phyloP scores from a whole-genome alignment of 2,888 invertebrate species.

The Drosophila diplacantha region DNA sequence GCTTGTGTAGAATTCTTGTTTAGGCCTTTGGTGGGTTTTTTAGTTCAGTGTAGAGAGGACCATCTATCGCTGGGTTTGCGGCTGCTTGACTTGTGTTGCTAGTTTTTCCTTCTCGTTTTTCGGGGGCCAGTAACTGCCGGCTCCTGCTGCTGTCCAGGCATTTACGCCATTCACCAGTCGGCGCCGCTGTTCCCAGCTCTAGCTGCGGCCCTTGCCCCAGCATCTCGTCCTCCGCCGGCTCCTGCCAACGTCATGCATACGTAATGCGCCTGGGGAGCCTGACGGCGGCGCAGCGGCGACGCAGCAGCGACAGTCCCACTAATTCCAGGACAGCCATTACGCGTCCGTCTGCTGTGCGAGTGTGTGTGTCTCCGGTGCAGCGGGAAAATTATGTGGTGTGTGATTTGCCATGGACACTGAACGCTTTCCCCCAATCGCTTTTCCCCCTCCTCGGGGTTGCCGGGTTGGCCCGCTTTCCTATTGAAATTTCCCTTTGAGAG shows the following conservation, averaged over 20 bases:
- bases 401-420: conserved; percentile 64
- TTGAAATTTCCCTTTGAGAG: conserved; percentile 40
- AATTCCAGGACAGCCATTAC: conserved; percentile 57
- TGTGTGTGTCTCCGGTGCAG: conserved; percentile 60
- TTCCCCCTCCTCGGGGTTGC: neutral
- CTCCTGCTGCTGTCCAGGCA: conserved; percentile 51
- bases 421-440: conserved; percentile 29
- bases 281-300: conserved; percentile 35
- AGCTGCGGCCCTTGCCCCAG: conserved; percentile 35
- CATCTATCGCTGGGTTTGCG: conserved; percentile 26
- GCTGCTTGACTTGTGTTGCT: conserved; percentile 37
- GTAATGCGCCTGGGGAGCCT: conserved; percentile 70
- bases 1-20: too few relatives aligned
- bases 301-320: conserved; percentile 60
- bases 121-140: conserved; percentile 4
- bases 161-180: conserved; percentile 57
- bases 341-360: conserved; percentile 21
- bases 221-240: conserved; percentile 30
- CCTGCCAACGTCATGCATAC: conserved; percentile 67
- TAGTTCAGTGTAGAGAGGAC: conserved; percentile 4
- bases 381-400: conserved; percentile 74
- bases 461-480: conserved; percentile 12
- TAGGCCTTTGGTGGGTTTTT: neutral
- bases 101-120: conserved; percentile 42
- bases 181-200: conserved; percentile 14